Base-by-base conservation (phyloP, 2,113 vertebrate species). In the Ariopsis seemanni region DNA sequence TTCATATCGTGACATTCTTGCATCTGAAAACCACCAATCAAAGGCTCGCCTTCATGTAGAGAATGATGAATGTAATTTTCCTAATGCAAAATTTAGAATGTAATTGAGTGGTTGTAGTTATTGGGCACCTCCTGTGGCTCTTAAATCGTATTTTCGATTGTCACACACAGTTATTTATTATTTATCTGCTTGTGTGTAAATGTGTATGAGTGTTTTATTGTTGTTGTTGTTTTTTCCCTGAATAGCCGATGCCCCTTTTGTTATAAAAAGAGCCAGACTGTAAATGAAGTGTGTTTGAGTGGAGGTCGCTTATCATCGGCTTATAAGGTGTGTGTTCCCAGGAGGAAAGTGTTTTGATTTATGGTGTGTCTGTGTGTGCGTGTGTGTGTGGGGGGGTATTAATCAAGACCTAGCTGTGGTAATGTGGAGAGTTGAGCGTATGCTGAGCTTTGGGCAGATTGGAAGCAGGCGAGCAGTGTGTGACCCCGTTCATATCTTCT, bases 401-500 rank as follows among this genome's bases (percentile, higher is more conserved):
- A 78, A 75, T 20, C 20, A 22, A 71, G 65, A 53, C 34, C 42
- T 18, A 57, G 63, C 78, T 83, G 72, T 48, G 60, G 65, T 90
- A 88, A 89, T 89, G 85, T 6, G 87, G 53, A 53, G 85, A 52
- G 83, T 78, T 77, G 79, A 79, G 89, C 79, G 85, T 65, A 87
- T 85, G 80, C 25, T 58, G 90, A 89, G 83, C 20, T 22, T 74
- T 84, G 48, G 20, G 62, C 67, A 52, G 65, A 86, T 89, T 82
- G 85, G 85, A 80, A 53, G 52, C 55, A 67, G 67, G 27, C 48
- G 17, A 65, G 62, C 60, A 52, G 52, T 67, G 53, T 63, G 71
- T 89, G 87, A 85, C 88, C 87, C 87, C 11, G 82, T 77, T 87
- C 72, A 42, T n/a, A 85, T 85, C 63, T 71, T 72, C 83, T 87